phyloP scores from a whole-genome alignment of 2,113 vertebrate genomes.

The Lagopus muta region DNA sequence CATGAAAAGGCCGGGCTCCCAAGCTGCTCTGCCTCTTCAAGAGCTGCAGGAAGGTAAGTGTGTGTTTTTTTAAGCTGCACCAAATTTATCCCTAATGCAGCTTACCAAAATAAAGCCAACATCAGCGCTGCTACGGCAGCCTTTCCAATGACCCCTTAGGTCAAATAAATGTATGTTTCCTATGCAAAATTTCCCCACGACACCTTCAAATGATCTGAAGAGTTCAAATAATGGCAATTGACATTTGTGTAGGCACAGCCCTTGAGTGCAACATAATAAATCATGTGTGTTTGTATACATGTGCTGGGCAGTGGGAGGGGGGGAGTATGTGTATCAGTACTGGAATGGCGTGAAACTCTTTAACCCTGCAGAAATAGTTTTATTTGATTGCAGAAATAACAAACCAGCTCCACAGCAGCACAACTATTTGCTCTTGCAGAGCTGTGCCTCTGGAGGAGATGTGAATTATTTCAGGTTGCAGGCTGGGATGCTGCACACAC shows the following conservation, averaged over 20 bases:
- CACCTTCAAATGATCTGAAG: neutral
- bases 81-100: slow-evolving; percentile 39
- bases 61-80: slow-evolving; percentile 20
- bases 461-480: neutral
- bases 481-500: neutral
- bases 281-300: accelerated
- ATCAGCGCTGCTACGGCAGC: neutral
- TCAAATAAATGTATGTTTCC: neutral
- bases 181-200: neutral
- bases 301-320: too few relatives aligned
- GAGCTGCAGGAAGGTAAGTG: slow-evolving; percentile 38
- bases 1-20: slow-evolving; percentile 43
- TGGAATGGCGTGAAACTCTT: neutral
- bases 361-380: accelerated
- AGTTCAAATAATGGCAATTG: neutral
- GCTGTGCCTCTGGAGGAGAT: accelerated
- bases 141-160: neutral
- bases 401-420: neutral
- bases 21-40: slow-evolving; percentile 38
- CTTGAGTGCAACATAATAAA: accelerated
- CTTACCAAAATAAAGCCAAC: neutral
- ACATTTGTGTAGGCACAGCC: neutral
- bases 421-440: neutral
- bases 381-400: neutral
- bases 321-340: accelerated